phyloP scores from a whole-genome alignment of 2,113 vertebrate genomes.

The Brevimyrus niger region DNA sequence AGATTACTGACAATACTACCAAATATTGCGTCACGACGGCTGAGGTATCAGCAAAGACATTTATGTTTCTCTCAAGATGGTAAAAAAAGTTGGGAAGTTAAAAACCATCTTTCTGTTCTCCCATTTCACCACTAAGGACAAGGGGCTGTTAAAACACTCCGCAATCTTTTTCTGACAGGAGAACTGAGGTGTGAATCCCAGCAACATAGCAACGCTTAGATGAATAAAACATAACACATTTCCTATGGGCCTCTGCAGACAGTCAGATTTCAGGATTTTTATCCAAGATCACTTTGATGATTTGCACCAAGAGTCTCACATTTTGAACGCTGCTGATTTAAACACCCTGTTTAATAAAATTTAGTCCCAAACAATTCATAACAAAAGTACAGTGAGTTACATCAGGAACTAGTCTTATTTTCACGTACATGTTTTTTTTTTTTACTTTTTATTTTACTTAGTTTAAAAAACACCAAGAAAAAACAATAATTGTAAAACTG shows the following conservation, averaged over 20 bases:
- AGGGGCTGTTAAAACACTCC: background rate
- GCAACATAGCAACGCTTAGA: background rate
- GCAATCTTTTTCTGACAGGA: background rate
- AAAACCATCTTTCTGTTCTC: background rate
- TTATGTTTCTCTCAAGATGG: background rate
- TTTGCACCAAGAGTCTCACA: background rate
- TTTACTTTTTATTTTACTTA: background rate
- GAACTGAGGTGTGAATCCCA: background rate
- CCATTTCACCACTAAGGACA: background rate
- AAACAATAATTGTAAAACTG: background rate
- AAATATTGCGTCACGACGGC: too few species aligned
- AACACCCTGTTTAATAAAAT: background rate
- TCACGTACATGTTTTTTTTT: background rate
- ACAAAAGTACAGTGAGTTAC: background rate
- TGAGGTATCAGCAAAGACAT: background rate
- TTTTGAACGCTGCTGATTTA: background rate
- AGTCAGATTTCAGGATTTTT: background rate
- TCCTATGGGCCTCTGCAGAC: background rate
- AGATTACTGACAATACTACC: background rate
- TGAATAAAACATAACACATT: conserved; percentile 12
- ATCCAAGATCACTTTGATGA: background rate
- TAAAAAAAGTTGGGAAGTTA: background rate
- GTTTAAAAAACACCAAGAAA: background rate
- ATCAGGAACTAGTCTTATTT: background rate
- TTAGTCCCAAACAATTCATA: background rate